phyloP scores from a whole-genome alignment of 1,140 invertebrate genomes.

The Drosophila grimshawi region DNA sequence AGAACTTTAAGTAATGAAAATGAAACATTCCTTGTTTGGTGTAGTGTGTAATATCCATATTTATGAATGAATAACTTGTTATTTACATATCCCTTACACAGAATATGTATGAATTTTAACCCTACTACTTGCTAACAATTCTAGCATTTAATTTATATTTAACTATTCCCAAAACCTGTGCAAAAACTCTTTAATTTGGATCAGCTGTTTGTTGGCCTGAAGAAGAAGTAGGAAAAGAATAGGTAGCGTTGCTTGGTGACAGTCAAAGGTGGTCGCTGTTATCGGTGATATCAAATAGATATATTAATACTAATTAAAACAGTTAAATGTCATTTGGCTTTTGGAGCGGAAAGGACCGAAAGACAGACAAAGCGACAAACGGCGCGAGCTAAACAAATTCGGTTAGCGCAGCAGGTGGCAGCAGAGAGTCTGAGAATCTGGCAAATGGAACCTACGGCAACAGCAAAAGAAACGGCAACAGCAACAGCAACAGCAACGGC shows the following conservation, averaged over 20 bases:
- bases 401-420: constrained; percentile 62
- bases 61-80: too few species aligned
- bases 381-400: constrained; percentile 76
- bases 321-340: constrained; percentile 49
- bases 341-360: constrained; percentile 1
- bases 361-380: constrained; percentile 28
- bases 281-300: constrained; percentile 18
- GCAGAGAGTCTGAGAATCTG: constrained; percentile 1
- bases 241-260: neutral
- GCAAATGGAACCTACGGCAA: neutral
- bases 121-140: too few species aligned
- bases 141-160: too few species aligned
- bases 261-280: constrained; percentile 16
- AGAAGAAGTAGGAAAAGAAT: neutral
- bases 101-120: too few species aligned
- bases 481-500: too few species aligned
- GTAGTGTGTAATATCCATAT: too few species aligned
- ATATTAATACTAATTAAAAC: constrained; percentile 57
- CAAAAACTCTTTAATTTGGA: neutral
- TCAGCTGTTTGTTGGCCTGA: neutral
- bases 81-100: too few species aligned
- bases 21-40: too few species aligned
- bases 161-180: too few species aligned
- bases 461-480: neutral
- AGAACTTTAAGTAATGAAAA: too few species aligned